A percentile compares a stretch with the other conserved stretches of the same genome.
phyloP scores from a whole-genome alignment of 2,113 vertebrate genomes.

The Notechis scutatus region DNA sequence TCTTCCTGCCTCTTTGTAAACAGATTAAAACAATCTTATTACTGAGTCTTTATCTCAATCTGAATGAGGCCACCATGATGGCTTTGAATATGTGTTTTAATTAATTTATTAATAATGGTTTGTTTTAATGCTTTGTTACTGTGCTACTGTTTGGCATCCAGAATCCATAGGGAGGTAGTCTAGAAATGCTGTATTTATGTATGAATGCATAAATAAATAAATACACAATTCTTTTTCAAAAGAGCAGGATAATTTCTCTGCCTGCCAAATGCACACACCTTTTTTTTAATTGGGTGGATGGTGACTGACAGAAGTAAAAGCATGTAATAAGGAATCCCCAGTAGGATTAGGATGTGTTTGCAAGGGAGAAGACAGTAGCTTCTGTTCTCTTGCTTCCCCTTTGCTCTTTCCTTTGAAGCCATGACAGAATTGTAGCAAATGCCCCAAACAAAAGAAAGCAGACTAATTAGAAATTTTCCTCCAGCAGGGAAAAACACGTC shows the following conservation, averaged over 20 bases:
- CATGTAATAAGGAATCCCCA: slow-evolving; percentile 27
- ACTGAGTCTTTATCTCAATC: not conserved
- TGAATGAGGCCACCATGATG: not conserved
- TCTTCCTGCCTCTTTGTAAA: not conserved
- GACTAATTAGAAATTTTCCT: not conserved
- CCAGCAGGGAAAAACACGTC: not conserved
- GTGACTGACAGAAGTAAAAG: slow-evolving; percentile 27
- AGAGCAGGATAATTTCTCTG: not conserved
- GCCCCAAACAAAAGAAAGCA: not conserved
- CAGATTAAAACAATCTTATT: not conserved
- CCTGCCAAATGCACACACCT: not conserved
- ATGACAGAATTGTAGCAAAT: slow-evolving; percentile 21
- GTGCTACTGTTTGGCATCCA: not conserved
- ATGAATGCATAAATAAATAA: not conserved
- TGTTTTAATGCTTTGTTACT: not conserved
- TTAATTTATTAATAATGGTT: not conserved
- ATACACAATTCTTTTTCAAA: not conserved
- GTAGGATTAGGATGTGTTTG: slow-evolving; percentile 29
- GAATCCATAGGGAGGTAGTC: not conserved
- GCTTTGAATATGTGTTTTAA: not conserved
- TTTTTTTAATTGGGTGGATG: slow-evolving; percentile 47
- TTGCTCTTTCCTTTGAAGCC: not conserved
- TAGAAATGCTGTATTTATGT: not conserved
- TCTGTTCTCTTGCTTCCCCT: slow-evolving; percentile 11
- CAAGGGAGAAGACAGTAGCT: not conserved